These are phyloP conservation scores for Drosophila mayri DNA, from an alignment of 1,140 invertebrate species.

Conservation along the genomic window DNA sequence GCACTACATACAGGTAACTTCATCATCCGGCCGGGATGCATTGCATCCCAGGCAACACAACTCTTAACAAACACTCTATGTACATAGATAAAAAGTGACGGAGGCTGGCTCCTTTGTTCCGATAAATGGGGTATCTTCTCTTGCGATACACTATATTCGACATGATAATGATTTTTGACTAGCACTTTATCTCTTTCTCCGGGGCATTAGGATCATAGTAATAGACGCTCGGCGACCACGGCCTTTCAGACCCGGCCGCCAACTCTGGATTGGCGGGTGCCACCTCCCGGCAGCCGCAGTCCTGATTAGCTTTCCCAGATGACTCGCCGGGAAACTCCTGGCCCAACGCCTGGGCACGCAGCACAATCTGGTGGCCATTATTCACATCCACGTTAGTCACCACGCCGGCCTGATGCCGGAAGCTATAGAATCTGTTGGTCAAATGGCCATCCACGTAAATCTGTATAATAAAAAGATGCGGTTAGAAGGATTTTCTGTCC, in stretches of 20 bases:
- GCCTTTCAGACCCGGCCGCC: conserved; percentile 48
- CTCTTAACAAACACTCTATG: conserved; percentile 39
- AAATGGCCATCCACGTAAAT: conserved; percentile 80
- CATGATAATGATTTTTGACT: conserved; percentile 62
- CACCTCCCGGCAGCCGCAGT: conserved; percentile 18
- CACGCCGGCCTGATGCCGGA: conserved; percentile 71
- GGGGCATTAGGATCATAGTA: conserved; percentile 61
- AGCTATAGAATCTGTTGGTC: conserved; percentile 73
- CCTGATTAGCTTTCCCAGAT: not conserved
- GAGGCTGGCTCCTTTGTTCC: conserved; percentile 29
- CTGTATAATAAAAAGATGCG: conserved; percentile 14
- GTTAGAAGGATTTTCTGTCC: not conserved
- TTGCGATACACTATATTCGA: conserved; percentile 26
- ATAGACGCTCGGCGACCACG: conserved; percentile 72
- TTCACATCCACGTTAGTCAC: conserved; percentile 70
- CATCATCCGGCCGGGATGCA: conserved; percentile 6
- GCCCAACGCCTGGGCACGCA: conserved; percentile 62
- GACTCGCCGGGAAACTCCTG: conserved; percentile 52
- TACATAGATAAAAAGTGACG: conserved; percentile 37
- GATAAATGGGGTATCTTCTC: conserved; percentile 17
- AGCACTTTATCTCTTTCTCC: conserved; percentile 40
- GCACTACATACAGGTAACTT: conserved; percentile 48
- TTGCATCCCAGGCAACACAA: conserved; percentile 30
- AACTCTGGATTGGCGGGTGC: conserved; percentile 51
- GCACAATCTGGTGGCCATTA: conserved; percentile 61